These are phyloP conservation scores for Calameuta pallipes DNA, from an alignment of 2,888 invertebrate species.

Conservation along the genomic window DNA sequence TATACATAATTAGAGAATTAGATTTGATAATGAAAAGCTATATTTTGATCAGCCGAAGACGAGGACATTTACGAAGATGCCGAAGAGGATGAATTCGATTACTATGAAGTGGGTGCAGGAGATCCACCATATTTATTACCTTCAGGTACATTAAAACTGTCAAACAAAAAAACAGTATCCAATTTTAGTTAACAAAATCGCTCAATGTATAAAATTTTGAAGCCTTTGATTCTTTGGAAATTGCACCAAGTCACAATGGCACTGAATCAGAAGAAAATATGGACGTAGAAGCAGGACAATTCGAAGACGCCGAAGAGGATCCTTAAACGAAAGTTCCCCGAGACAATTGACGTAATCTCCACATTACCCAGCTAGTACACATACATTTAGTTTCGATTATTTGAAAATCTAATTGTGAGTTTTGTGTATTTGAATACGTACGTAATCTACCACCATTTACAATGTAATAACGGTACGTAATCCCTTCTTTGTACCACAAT, in stretches of 20 bases:
- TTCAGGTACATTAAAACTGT: slow-evolving; percentile 43
- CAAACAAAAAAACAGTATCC: not conserved
- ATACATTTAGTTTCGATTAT: slow-evolving; percentile 54
- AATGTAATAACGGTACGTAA: no score
- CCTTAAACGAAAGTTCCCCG: slow-evolving; percentile 44
- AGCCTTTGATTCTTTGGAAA: slow-evolving; percentile 22
- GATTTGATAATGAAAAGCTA: no score
- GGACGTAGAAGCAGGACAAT: slow-evolving; percentile 68
- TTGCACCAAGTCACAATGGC: slow-evolving; percentile 63
- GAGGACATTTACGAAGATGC: slow-evolving; percentile 68
- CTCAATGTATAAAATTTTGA: slow-evolving; percentile 10
- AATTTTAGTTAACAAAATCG: slow-evolving; percentile 5
- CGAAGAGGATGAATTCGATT: slow-evolving; percentile 64
- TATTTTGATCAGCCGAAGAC: slow-evolving; percentile 49
- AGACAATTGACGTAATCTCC: slow-evolving; percentile 16
- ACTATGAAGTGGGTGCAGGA: slow-evolving; percentile 66
- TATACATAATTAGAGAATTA: no score
- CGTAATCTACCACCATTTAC: no score
- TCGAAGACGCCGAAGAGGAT: slow-evolving; percentile 72
- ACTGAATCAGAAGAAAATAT: slow-evolving; percentile 65
- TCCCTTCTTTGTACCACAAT: no score
- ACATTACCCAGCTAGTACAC: slow-evolving; percentile 38
- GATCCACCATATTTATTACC: slow-evolving; percentile 61
- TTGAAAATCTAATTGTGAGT: no score
- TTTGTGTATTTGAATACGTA: no score